Conservation (phyloP, 2,113 vertebrate genomes). For the Nanorana parkeri region DNA sequence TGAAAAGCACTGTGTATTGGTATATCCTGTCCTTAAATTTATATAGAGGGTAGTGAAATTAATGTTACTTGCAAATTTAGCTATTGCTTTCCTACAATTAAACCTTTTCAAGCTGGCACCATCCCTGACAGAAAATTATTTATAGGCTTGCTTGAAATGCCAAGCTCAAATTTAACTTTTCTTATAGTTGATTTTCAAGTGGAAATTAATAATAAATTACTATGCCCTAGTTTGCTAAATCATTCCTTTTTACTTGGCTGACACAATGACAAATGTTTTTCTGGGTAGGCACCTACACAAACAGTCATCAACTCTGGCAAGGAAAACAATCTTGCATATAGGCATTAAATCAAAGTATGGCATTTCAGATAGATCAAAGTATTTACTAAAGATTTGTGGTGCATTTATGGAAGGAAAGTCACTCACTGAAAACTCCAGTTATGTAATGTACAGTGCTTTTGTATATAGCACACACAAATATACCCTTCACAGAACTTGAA, state of each 20-base stretch:
- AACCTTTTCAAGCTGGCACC: slow-evolving; percentile 12
- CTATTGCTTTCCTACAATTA: slow-evolving; percentile 9
- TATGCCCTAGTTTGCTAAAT: slow-evolving; percentile 48
- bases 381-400: not conserved
- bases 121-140: slow-evolving; percentile 25
- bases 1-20: too few species aligned
- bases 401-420: not conserved
- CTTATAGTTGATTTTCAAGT: slow-evolving; percentile 27
- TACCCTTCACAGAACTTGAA: too few species aligned
- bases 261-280: slow-evolving; percentile 49
- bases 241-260: slow-evolving; percentile 13
- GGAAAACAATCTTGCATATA: slow-evolving; percentile 1
- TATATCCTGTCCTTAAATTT: too few species aligned
- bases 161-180: slow-evolving; percentile 25
- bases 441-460: not conserved
- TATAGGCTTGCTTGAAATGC: slow-evolving; percentile 16
- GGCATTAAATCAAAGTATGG: slow-evolving; percentile 18
- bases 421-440: not conserved
- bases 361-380: slow-evolving; percentile 17
- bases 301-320: slow-evolving; percentile 41
- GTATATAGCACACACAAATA: not conserved
- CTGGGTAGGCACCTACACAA: slow-evolving; percentile 9
- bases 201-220: slow-evolving; percentile 54
- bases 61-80: not conserved
- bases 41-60: not conserved